Conservation (phyloP, 2,888 invertebrate species). For the Meghimatium bilineatum region DNA sequence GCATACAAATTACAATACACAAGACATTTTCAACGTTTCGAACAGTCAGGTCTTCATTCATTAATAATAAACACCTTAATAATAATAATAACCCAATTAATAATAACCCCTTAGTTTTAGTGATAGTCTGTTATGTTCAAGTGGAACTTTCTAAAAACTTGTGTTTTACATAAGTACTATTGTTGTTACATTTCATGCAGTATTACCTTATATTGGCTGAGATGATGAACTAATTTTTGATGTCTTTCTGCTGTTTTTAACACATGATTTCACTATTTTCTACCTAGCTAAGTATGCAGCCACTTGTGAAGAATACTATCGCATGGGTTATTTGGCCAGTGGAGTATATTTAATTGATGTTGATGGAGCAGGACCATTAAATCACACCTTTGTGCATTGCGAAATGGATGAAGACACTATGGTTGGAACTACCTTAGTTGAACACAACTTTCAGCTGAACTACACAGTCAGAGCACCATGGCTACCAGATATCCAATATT, state of each 20-base stretch:
- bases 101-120: too few relatives aligned
- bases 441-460: constrained; percentile 66
- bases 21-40: too few relatives aligned
- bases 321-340: constrained; percentile 91
- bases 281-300: constrained; percentile 87
- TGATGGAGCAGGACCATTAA: constrained; percentile 93
- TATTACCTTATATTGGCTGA: too few relatives aligned
- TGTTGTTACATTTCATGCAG: too few relatives aligned
- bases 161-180: too few relatives aligned
- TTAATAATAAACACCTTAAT: too few relatives aligned
- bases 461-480: constrained; percentile 61
- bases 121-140: too few relatives aligned
- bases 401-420: constrained; percentile 82
- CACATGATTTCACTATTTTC: background rate
- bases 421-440: constrained; percentile 65
- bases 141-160: too few relatives aligned
- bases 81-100: too few relatives aligned
- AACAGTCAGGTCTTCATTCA: too few relatives aligned
- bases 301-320: constrained; percentile 93
- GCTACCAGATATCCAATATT: constrained; percentile 70
- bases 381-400: constrained; percentile 93
- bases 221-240: too few relatives aligned
- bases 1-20: too few relatives aligned
- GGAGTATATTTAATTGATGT: constrained; percentile 95
- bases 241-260: background rate